Evolutionary conservation across 2,113 vertebrate species (phyloP).

Genomic region (Amia ocellicauda): DNA sequence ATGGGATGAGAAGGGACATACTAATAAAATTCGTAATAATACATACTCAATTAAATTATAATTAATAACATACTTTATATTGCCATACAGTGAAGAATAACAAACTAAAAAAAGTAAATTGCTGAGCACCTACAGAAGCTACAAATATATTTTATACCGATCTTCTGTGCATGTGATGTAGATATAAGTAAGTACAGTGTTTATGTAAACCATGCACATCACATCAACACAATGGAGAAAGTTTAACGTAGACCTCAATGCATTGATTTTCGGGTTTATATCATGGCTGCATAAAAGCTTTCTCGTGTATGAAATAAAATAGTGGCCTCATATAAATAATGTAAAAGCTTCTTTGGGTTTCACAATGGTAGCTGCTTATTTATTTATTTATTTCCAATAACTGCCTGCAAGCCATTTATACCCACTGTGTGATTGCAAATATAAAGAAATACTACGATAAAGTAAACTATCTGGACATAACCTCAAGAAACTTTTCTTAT

Average conservation of each 20-base stretch:
- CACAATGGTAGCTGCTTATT: background rate
- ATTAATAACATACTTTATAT: slow-evolving; percentile 18
- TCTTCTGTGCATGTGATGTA: no score
- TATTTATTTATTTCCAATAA: no score
- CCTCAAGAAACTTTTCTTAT: no score
- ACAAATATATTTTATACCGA: slow-evolving; percentile 26
- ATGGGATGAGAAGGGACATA: no score
- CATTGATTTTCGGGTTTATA: slow-evolving; percentile 45
- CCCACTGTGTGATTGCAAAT: no score
- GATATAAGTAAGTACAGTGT: no score
- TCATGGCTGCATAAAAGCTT: slow-evolving; percentile 57
- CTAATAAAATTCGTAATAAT: background rate
- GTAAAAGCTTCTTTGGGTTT: slow-evolving; percentile 29
- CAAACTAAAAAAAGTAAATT: slow-evolving; percentile 15
- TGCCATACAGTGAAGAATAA: slow-evolving; percentile 33
- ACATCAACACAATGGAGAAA: slow-evolving; percentile 38
- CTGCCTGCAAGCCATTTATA: no score
- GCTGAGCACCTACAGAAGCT: background rate
- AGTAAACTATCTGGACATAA: no score
- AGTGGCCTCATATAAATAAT: slow-evolving; percentile 50
- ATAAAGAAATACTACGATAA: no score
- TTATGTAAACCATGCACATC: slow-evolving; percentile 29
- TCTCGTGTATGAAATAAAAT: slow-evolving; percentile 53
- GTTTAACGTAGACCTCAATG: slow-evolving; percentile 30
- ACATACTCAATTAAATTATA: slow-evolving; percentile 20